Percentiles rank a stretch among this genome's conserved stretches.
phyloP scores from a whole-genome alignment of 2,797 vertebrate species.

The Cuniculus paca region DNA sequence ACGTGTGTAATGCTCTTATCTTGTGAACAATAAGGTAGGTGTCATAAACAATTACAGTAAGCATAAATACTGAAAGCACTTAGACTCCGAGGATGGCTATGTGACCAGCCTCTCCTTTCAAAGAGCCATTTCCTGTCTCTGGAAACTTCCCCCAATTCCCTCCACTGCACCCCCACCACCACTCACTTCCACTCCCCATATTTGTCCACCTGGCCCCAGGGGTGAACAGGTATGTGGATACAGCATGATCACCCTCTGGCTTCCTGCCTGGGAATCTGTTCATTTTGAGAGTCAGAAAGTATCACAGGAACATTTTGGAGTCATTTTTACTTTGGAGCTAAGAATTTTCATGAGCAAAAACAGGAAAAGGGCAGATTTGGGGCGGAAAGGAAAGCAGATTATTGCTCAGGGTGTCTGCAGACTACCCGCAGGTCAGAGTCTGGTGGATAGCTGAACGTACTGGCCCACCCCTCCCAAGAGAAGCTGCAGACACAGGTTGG shows the following conservation, averaged over 20 bases:
- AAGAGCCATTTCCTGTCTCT: neutral
- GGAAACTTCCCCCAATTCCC: neutral
- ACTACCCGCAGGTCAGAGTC: neutral
- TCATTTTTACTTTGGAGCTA: slow-evolving; percentile 4
- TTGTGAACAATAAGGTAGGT: neutral
- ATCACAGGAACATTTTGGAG: neutral
- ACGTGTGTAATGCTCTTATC: neutral
- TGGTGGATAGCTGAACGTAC: neutral
- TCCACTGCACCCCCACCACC: no score
- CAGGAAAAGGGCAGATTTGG: neutral
- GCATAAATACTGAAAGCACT: neutral
- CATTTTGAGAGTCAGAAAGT: neutral
- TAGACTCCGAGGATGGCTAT: neutral
- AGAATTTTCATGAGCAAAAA: neutral
- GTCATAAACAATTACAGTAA: neutral
- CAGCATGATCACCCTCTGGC: neutral
- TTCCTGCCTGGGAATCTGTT: slow-evolving; percentile 2
- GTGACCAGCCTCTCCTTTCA: neutral
- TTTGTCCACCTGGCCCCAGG: neutral
- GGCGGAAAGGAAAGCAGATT: neutral
- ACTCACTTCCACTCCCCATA: no score
- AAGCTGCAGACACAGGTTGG: neutral
- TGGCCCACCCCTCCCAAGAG: neutral
- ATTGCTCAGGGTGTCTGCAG: neutral
- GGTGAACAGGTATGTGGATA: neutral